Conservation (phyloP, 1,140 invertebrate species). For the Pogonomyrmex californicus region DNA sequence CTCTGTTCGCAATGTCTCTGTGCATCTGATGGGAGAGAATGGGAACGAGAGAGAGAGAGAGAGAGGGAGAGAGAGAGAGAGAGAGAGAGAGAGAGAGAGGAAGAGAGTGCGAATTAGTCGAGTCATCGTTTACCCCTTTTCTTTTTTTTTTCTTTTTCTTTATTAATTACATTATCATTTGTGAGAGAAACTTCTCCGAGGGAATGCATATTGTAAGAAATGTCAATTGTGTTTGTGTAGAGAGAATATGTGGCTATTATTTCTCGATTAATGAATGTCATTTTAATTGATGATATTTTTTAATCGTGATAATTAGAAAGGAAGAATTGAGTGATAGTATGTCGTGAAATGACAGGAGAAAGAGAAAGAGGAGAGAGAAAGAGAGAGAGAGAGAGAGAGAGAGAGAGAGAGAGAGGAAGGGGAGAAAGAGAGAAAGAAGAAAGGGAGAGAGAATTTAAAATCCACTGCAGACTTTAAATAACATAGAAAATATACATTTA, state of each 20-base stretch:
- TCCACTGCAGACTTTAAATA: not conserved
- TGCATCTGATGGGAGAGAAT: not conserved
- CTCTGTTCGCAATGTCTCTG: slow-evolving; percentile 43
- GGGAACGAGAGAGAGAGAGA: slow-evolving; percentile 20
- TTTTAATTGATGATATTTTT: not conserved
- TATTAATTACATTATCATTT: slow-evolving; percentile 12
- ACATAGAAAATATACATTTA: not conserved
- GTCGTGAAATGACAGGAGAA: not conserved
- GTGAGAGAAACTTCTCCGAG: not conserved
- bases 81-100: no score
- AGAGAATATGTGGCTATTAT: slow-evolving; percentile 24
- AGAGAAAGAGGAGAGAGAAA: not conserved
- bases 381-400: no score
- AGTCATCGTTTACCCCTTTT: not conserved
- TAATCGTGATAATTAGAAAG: not conserved
- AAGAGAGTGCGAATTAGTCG: not conserved
- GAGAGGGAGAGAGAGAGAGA: not conserved
- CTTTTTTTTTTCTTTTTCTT: not conserved
- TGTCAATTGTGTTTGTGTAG: slow-evolving; percentile 32
- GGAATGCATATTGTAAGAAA: not conserved
- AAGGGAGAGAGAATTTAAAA: no score
- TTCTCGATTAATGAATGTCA: not conserved
- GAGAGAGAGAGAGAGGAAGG: no score
- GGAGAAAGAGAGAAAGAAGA: no score
- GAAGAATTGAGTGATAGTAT: not conserved